A percentile compares a stretch with the other conserved stretches of the same genome.
These are phyloP conservation scores for Ranitomeya variabilis DNA, from an alignment of 2,113 vertebrate genomes.

Conservation along the genomic window DNA sequence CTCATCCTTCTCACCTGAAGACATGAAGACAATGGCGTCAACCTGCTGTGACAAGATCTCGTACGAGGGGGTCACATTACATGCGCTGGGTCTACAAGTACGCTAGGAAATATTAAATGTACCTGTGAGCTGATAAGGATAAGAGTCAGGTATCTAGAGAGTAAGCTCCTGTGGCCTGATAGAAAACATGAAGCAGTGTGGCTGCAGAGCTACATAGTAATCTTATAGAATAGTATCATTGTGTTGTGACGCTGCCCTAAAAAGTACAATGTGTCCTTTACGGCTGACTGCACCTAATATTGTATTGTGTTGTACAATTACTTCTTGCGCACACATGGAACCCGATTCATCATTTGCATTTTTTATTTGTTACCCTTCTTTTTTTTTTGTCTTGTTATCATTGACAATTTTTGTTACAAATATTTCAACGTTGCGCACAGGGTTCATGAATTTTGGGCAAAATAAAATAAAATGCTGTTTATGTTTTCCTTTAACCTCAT, in stretches of 20 bases:
- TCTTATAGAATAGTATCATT: not conserved
- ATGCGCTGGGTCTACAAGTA: not conserved
- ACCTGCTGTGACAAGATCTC: slow-evolving; percentile 11
- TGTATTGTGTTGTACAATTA: not conserved
- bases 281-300: not conserved
- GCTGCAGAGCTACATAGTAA: not conserved
- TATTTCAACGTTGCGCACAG: no score
- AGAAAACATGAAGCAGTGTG: not conserved
- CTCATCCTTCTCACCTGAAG: slow-evolving; percentile 26
- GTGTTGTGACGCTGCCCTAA: not conserved
- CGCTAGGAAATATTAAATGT: not conserved
- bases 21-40: slow-evolving; percentile 13
- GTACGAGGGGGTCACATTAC: slow-evolving; percentile 28
- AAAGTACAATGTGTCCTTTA: not conserved
- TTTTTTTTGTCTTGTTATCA: no score
- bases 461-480: no score
- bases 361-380: no score
- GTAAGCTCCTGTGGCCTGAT: not conserved
- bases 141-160: not conserved
- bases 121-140: not conserved
- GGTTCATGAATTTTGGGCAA: no score
- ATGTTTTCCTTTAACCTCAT: no score
- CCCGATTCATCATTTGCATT: not conserved
- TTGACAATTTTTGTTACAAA: no score
- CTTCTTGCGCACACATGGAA: not conserved